Percentiles rank a stretch among this genome's conserved stretches.
phyloP scores from a whole-genome alignment of 2,797 vertebrate genomes.

The Syngnathus acus region DNA sequence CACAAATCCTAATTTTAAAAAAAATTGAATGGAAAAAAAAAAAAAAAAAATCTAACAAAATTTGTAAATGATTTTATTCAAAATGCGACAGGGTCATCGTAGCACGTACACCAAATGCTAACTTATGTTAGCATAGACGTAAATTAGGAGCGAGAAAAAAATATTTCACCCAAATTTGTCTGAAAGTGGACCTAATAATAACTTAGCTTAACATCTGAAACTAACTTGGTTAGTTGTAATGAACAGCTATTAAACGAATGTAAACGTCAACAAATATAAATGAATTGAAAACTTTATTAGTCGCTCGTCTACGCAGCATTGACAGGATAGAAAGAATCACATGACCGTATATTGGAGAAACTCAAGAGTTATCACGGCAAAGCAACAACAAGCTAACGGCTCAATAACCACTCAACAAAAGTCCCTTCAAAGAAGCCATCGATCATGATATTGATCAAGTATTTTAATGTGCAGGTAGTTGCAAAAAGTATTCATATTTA shows the following conservation, averaged over 20 bases:
- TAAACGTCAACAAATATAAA: neutral
- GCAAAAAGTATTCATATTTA: neutral
- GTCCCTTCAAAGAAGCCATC: neutral
- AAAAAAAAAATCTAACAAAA: neutral
- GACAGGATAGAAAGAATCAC: neutral
- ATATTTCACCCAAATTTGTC: neutral
- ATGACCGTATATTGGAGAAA: no score
- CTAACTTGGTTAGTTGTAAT: neutral
- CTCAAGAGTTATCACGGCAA: neutral
- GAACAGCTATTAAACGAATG: no score
- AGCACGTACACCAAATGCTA: neutral
- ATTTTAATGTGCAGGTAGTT: neutral
- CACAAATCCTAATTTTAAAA: neutral
- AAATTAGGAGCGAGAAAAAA: neutral
- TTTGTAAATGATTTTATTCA: neutral
- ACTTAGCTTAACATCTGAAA: neutral
- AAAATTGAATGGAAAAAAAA: neutral
- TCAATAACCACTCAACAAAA: neutral
- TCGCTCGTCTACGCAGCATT: neutral
- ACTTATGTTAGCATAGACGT: neutral
- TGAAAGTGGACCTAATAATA: neutral
- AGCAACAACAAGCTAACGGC: neutral
- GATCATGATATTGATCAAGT: neutral
- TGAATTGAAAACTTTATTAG: neutral
- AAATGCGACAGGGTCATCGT: neutral